Conservation (phyloP, 2,797 vertebrate species). For the Anomalospiza imberbis region DNA sequence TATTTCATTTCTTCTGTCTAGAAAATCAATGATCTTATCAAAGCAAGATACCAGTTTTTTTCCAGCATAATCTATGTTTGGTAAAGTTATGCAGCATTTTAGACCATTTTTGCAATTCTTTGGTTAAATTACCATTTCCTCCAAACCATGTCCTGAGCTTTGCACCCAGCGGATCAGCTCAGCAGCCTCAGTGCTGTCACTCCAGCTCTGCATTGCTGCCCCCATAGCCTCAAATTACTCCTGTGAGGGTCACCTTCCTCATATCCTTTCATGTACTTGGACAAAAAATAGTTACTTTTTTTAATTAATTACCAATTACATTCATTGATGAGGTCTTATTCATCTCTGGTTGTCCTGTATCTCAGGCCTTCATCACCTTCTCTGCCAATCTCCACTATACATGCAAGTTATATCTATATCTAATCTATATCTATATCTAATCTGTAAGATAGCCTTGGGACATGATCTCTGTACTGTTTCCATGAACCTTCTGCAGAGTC, state of each 20-base stretch:
- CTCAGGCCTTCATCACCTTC: not conserved
- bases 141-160: not conserved
- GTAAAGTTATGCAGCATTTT: not conserved
- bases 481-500: not conserved
- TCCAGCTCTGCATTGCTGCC: not conserved
- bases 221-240: not conserved
- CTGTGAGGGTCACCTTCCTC: not conserved
- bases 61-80: not conserved
- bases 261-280: not conserved
- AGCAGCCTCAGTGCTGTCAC: not conserved
- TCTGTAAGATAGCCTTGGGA: not conserved
- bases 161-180: not conserved
- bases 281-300: not conserved
- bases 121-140: not conserved
- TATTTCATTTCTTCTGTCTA: slow-evolving; percentile 51
- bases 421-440: not conserved
- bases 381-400: not conserved
- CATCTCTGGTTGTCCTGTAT: not conserved
- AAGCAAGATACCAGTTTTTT: not conserved
- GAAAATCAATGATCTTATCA: slow-evolving; percentile 57
- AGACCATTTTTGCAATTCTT: not conserved
- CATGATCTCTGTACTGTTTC: not conserved
- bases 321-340: not conserved
- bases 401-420: not conserved
- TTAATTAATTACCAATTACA: not conserved